Conservation (phyloP, 2,888 invertebrate genomes). For the Lepidochrysops patricia region DNA sequence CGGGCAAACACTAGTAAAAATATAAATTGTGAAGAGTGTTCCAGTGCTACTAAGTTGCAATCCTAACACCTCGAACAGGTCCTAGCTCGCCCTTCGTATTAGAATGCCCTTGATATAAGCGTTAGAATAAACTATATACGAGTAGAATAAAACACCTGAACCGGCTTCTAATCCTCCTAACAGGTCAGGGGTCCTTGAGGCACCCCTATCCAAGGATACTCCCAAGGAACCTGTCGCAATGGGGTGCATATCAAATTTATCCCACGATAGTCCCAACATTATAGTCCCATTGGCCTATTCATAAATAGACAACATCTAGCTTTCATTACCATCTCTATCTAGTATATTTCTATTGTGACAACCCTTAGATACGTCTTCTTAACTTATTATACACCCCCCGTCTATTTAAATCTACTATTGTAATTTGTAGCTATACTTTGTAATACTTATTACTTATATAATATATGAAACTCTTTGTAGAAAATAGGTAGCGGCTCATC, state of each 20-base stretch:
- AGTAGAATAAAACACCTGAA: constrained; percentile 11
- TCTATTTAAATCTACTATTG: too few species aligned
- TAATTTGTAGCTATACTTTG: too few species aligned
- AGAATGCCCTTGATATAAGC: neutral
- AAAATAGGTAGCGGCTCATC: too few species aligned
- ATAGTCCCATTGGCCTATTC: neutral
- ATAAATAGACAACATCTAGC: constrained; percentile 4
- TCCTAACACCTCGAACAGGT: neutral
- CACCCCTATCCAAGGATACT: neutral
- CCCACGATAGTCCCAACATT: constrained; percentile 8
- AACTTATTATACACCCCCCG: neutral
- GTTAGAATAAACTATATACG: neutral
- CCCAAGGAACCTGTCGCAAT: constrained; percentile 6
- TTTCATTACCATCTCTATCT: neutral
- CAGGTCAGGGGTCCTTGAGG: neutral
- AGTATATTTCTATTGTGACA: neutral
- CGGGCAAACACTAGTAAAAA: too few species aligned
- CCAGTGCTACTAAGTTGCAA: neutral
- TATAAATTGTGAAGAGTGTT: too few species aligned
- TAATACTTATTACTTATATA: too few species aligned
- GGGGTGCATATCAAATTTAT: constrained; percentile 8
- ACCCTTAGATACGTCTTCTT: neutral
- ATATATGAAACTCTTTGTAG: too few species aligned
- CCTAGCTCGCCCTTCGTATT: neutral
- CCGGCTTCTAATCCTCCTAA: neutral